These are phyloP conservation scores for Acrocephalus scirpaceus DNA, from an alignment of 2,797 vertebrate genomes.

Conservation along the genomic window DNA sequence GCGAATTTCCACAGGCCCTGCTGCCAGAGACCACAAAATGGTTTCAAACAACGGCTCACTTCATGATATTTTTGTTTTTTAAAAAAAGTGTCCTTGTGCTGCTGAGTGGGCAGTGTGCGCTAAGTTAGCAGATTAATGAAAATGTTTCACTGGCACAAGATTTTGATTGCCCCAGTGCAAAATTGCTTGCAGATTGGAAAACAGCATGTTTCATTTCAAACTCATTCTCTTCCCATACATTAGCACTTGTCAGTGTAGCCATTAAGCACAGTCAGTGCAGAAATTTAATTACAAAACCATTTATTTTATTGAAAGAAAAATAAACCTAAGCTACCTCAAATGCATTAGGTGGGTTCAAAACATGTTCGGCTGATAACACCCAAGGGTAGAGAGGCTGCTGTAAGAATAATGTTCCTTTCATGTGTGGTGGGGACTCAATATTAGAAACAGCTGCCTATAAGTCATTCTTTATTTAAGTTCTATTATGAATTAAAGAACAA, in stretches of 20 bases:
- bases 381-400: slow-evolving; percentile 82
- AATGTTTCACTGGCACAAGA: slow-evolving; percentile 87
- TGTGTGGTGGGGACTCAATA: slow-evolving; percentile 83
- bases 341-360: slow-evolving; percentile 94
- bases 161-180: slow-evolving; percentile 85
- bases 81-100: slow-evolving; percentile 78
- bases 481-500: slow-evolving; percentile 90
- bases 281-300: slow-evolving; percentile 97
- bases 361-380: slow-evolving; percentile 93
- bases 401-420: slow-evolving; percentile 87
- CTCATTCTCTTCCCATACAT: slow-evolving; percentile 86
- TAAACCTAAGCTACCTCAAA: slow-evolving; percentile 91
- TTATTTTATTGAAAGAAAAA: slow-evolving; percentile 98
- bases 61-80: slow-evolving; percentile 81
- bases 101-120: slow-evolving; percentile 83
- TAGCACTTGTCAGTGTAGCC: slow-evolving; percentile 95
- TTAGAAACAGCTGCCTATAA: slow-evolving; percentile 90
- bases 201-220: slow-evolving; percentile 92
- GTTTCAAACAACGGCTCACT: slow-evolving; percentile 90
- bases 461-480: slow-evolving; percentile 92
- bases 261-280: slow-evolving; percentile 89
- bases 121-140: slow-evolving; percentile 92
- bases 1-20: slow-evolving; percentile 90
- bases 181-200: slow-evolving; percentile 93
- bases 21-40: slow-evolving; percentile 94